Conservation (phyloP, 2,113 vertebrate genomes). For the Lagopus leucura region DNA sequence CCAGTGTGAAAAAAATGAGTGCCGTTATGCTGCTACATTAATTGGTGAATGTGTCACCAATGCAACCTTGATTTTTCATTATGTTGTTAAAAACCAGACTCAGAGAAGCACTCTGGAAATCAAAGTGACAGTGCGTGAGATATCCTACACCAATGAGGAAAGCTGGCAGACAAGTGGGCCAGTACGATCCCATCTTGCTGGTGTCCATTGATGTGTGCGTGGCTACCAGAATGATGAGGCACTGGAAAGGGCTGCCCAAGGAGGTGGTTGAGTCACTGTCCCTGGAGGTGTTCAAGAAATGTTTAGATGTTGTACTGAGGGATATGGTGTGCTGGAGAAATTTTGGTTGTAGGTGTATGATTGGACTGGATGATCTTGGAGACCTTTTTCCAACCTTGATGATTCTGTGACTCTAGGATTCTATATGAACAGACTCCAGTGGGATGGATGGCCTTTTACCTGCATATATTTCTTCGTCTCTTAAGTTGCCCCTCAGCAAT, state of each 20-base stretch:
- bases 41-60: neutral
- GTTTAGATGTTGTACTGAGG: too few species aligned
- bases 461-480: constrained; percentile 67
- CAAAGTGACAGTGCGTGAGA: neutral
- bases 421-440: neutral
- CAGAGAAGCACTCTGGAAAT: neutral
- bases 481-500: constrained; percentile 55
- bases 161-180: neutral
- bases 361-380: too few species aligned
- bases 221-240: neutral
- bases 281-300: too few species aligned
- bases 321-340: too few species aligned
- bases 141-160: neutral
- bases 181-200: fast-evolving
- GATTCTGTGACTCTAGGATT: too few species aligned
- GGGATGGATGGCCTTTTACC: constrained; percentile 54
- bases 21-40: neutral
- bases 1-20: neutral
- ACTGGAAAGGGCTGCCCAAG: too few species aligned
- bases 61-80: neutral
- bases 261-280: too few species aligned
- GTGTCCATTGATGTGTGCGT: neutral
- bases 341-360: too few species aligned
- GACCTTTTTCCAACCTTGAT: too few species aligned
- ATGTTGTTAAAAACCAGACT: neutral